Evolutionary conservation across 2,113 vertebrate species (phyloP).

Genomic region (Dicentrarchus labrax): DNA sequence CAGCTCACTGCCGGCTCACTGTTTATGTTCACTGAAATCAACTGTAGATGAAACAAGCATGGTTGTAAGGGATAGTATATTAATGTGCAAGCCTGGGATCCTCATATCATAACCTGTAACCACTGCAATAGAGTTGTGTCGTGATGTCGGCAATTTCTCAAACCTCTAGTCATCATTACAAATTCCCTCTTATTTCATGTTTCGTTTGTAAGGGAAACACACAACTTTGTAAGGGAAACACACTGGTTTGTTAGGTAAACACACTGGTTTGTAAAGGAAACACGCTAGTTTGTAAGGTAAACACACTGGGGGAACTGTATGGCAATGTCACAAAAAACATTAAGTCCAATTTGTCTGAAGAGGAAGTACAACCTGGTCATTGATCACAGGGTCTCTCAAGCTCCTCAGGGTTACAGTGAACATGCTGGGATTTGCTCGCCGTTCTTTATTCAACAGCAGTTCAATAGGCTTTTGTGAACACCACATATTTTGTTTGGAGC

Average conservation of each 20-base stretch:
- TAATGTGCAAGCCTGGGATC: conserved; percentile 2
- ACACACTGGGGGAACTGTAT: neutral
- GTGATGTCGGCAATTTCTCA: neutral
- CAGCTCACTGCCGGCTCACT: conserved; percentile 11
- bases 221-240: neutral
- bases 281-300: too few relatives aligned
- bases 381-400: conserved; percentile 6
- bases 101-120: conserved; percentile 10
- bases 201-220: neutral
- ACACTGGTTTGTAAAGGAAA: too few relatives aligned
- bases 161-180: conserved; percentile 1
- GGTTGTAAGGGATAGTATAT: conserved; percentile 1
- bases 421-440: conserved; percentile 4
- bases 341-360: conserved; percentile 5
- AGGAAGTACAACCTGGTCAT: conserved; percentile 9
- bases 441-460: conserved; percentile 10
- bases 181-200: neutral
- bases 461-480: conserved; percentile 20
- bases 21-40: conserved; percentile 40
- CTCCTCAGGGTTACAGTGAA: neutral
- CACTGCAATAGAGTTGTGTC: conserved; percentile 1
- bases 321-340: neutral
- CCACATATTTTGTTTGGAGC: conserved; percentile 26
- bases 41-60: conserved; percentile 20
- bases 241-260: too few relatives aligned